Base-by-base conservation (phyloP, 2,797 vertebrate species). In the Sciurus carolinensis region DNA sequence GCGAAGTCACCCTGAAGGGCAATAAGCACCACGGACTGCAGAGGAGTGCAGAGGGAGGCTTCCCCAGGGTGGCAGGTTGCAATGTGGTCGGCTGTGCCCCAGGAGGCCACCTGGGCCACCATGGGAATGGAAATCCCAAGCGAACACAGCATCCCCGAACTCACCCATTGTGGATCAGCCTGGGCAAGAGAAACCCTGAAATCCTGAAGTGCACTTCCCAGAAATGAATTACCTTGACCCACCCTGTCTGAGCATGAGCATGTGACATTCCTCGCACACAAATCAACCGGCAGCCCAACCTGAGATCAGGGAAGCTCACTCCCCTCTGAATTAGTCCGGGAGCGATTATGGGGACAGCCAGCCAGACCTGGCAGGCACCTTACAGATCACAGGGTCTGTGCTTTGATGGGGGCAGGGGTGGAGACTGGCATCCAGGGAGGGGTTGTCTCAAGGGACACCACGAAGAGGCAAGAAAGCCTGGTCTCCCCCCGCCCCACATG, bases 221-320 rank as follows among this genome's bases (percentile, higher is more conserved):
- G 59, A 83, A 72, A 59, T 50, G 20, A 69, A 33, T 54, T 39
- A 20, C 33, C 54, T 26, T 2, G 5, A 50, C 72, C 8, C 81
- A 18, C 84, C 39, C 83, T 85, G 67, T 89, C 89, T 96, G 91
- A 66, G 84, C 64, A 86, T 47, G 44, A 47, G 9, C 44, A 9
- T 15, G 24, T 2, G 3, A 3, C 26, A 69, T 44, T 54, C 67
- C n/a, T 36, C 28, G 7, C 28, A 62, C 36, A 67, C 26, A 54
- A 12, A 67, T 11, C 54, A 66, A 44, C 26, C 33, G 75, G 50
- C 73, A 44, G 36, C 26, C 39, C 10, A 33, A 50, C 17, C 18
- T 0, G 0, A 0, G 2, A 26, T 66, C 7, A 39, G 24, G 26
- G 59, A 91, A 11, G 17, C 22, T 62, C 79, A 30, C 17, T 71